Conservation (phyloP, 2,888 invertebrate species). For the Myopa testacea region DNA sequence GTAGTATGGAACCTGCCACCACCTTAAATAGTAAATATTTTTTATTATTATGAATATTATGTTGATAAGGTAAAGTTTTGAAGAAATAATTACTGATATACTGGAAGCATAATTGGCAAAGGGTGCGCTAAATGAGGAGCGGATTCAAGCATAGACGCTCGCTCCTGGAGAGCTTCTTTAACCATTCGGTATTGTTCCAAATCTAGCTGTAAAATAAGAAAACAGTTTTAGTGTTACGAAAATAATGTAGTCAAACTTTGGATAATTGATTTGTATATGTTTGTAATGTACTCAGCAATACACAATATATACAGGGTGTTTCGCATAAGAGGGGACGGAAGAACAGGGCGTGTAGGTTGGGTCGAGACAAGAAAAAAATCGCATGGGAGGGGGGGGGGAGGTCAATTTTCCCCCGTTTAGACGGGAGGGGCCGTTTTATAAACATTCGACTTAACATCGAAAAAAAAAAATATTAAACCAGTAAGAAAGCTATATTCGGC, state of each 20-base stretch:
- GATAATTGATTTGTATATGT: too few relatives aligned
- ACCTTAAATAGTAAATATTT: constrained; percentile 72
- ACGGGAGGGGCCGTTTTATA: too few relatives aligned
- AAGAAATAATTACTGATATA: constrained; percentile 83
- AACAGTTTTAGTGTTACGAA: constrained; percentile 27
- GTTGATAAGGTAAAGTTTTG: constrained; percentile 21
- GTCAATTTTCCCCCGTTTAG: too few relatives aligned
- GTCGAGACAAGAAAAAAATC: too few relatives aligned
- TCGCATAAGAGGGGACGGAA: too few relatives aligned
- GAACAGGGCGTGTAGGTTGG: too few relatives aligned
- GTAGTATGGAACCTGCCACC: constrained; percentile 99
- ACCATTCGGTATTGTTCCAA: constrained; percentile 99
- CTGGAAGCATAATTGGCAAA: constrained; percentile 97
- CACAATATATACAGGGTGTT: too few relatives aligned
- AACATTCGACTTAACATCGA: too few relatives aligned
- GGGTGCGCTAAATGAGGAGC: constrained; percentile 98
- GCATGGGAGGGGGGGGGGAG: too few relatives aligned
- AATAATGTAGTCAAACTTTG: background rate
- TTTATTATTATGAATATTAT: constrained; percentile 1
- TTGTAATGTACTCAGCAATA: too few relatives aligned
- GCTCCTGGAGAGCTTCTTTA: constrained; percentile 95
- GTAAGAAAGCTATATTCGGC: too few relatives aligned
- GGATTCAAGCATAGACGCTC: constrained; percentile 92
- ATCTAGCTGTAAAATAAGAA: constrained; percentile 75
- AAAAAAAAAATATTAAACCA: too few relatives aligned